phyloP scores from a whole-genome alignment of 2,888 invertebrate species.

The Rotaria macrura region DNA sequence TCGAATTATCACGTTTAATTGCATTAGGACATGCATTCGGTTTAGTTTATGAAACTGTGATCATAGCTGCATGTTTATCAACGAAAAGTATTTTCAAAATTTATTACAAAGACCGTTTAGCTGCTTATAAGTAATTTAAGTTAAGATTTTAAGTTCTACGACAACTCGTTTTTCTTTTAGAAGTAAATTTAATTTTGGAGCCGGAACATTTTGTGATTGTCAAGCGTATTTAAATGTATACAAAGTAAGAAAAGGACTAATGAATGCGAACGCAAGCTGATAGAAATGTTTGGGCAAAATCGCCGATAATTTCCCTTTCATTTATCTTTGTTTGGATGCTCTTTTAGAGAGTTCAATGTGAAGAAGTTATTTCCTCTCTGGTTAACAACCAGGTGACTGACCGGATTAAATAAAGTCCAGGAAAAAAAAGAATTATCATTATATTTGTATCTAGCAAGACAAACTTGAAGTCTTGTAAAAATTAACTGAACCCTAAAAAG shows the following conservation, averaged over 20 bases:
- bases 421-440: no score
- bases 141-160: no score
- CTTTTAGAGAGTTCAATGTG: no score
- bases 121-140: constrained; percentile 13
- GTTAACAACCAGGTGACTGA: no score
- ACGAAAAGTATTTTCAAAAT: constrained; percentile 31
- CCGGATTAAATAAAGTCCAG: no score
- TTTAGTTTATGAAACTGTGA: constrained; percentile 68
- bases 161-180: not conserved
- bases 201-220: constrained; percentile 31
- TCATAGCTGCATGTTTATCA: constrained; percentile 51
- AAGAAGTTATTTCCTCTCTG: no score
- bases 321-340: no score
- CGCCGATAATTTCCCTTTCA: no score
- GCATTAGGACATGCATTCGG: constrained; percentile 75
- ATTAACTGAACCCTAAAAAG: no score
- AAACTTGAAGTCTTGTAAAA: no score
- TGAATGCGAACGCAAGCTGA: not conserved
- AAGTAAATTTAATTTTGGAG: constrained; percentile 28
- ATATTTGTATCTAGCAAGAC: no score
- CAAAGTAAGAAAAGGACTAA: constrained; percentile 12
- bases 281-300: no score
- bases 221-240: constrained; percentile 28
- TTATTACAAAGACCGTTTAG: constrained; percentile 30
- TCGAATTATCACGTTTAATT: constrained; percentile 69